Conservation (phyloP, 2,888 invertebrate genomes). For the Boloria selene region DNA sequence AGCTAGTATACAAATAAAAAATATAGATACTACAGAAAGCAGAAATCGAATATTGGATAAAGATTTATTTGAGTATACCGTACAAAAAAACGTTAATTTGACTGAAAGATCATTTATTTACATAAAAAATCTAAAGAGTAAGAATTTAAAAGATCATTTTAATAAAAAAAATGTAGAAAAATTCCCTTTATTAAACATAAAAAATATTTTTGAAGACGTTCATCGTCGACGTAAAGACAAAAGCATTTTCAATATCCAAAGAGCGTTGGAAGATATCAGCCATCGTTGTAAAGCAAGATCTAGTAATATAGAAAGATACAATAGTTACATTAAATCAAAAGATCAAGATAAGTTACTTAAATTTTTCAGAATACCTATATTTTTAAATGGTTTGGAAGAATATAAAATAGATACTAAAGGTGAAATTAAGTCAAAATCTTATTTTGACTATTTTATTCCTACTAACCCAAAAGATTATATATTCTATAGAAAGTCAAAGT, state of each 20-base stretch:
- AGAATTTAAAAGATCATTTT: constrained; percentile 34
- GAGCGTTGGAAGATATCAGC: neutral
- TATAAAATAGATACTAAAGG: neutral
- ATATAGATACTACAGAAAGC: neutral
- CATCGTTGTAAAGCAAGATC: constrained; percentile 4
- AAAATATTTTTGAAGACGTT: constrained; percentile 27
- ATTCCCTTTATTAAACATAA: constrained; percentile 17
- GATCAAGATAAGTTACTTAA: neutral
- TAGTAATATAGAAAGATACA: neutral
- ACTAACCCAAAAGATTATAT: neutral
- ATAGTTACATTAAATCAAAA: neutral
- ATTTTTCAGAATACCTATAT: constrained; percentile 1
- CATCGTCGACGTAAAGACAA: constrained; percentile 20
- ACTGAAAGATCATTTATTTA: constrained; percentile 64
- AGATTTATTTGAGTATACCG: constrained; percentile 52
- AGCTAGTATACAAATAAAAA: neutral
- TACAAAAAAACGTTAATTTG: constrained; percentile 51
- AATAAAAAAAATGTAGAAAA: neutral
- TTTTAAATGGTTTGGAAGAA: constrained; percentile 10
- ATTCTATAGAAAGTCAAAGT: constrained; percentile 1
- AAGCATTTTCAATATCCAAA: constrained; percentile 15
- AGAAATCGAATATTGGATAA: constrained; percentile 42
- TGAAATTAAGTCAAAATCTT: neutral
- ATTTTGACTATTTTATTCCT: neutral
- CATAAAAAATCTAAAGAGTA: constrained; percentile 54